Evolutionary conservation across 2,113 vertebrate genomes (phyloP), one percentile per base, ranked within the genome.

Genomic region (Dasypus novemcinctus): DNA sequence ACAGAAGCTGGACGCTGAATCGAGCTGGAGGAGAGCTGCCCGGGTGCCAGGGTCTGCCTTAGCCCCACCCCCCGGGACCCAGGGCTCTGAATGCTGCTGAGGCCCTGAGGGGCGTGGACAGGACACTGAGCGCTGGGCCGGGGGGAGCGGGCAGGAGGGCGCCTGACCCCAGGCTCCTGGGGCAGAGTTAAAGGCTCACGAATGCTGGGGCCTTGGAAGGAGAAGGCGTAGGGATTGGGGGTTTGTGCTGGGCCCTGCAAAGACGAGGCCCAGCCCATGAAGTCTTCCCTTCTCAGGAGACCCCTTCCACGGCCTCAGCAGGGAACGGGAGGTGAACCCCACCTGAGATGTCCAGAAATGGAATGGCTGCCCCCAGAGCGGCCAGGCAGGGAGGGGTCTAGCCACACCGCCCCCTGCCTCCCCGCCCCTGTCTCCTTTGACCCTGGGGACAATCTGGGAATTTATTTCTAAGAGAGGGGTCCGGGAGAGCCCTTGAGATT

Each of bases 401-500:
- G 36, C 31, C 2, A 31, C 31, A 18, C 49, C 3, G 21, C 17
- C 59, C 20, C 25, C 36, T 59, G 57, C 81, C 59, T 21, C 21
- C 49, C 1, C 14, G 13, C 10, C 5, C 18, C 23, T 1, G 14
- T 13, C 21, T 20, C 78, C 69, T 23, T 78, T 17, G 33, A 61
- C 41, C 1, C 38, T 38, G 1, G 52, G 71, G 33, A 7, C 59
- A 2, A 23, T 12, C 1, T 4, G 52, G 17, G 71, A 54, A 78
- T 27, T 5, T 49, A 2, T 5, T 25, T 4, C 9, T 0, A 3
- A 33, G 63, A 63, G 25, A 38, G 33, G 4, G 7, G 13, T 46
- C 31, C 8, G 0, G 8, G 29, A 3, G 41, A 13, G 7, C 23
- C 1, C 2, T 0, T 25, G 33, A 18, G 2, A 3, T 69, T 17